Evolutionary conservation across 2,113 vertebrate species (phyloP), one percentile per base, ranked within the genome.

Genomic region (Lipotes vexillifer): DNA sequence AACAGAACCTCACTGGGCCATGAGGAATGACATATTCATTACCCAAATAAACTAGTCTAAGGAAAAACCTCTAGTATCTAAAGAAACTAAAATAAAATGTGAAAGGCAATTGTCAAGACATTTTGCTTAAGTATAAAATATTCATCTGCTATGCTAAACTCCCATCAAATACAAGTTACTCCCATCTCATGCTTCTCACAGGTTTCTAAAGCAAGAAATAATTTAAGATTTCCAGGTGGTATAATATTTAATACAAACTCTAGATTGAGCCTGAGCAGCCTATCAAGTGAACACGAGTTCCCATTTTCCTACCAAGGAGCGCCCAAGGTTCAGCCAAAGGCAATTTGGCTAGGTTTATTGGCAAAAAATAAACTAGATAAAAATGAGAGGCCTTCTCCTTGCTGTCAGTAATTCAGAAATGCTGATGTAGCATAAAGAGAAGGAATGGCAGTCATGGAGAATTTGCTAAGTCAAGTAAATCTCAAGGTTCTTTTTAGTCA

Each of bases 211-310:
- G 96, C 31, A 97, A 98, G 96, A 93, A 92, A n/a, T 98, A 98
- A 98, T 98, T 98, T 98, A 55, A 57, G 84, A 98, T 98, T 97
- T 98, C 96, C 98, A 98, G 74, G 97, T 96, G 95, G 97, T 96
- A 93, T 57, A 66, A 97, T 96, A 97, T 91, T 98, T 98, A 97
- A 97, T 96, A 86, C 93, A 74, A 97, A 59, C 57, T 75, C 95
- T 96, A 97, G 95, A 81, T 52, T 71, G 96, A 87, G 38, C 10
- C 95, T 97, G 94, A 87, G 88, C 88, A 93, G 72, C 74, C 94
- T 97, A 94, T 97, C 97, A 97, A 97, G 96, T 82, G 92, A 97
- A 94, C 86, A 97, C 13, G 44, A 94, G 85, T 69, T 84, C 44
- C 93, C 77, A 68, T 96, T 96, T 98, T 94, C 90, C 94, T 98